Conservation (phyloP, 2,797 vertebrate species). For the Gymnothorax javanicus region DNA sequence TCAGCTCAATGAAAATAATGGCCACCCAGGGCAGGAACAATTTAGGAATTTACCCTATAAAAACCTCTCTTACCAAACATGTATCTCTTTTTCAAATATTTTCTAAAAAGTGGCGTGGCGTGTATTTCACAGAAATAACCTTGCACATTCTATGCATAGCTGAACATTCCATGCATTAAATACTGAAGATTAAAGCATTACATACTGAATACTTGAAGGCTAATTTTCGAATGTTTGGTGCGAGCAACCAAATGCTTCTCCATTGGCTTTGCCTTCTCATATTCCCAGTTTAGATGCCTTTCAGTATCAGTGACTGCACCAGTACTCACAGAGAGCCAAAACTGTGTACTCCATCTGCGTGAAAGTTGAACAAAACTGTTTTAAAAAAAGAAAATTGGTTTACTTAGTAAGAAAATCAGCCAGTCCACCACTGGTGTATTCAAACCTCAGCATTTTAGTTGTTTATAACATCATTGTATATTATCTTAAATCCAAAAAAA, state of each 20-base stretch:
- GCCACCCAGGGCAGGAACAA: not conserved
- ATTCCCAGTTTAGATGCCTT: not conserved
- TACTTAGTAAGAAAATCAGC: not conserved
- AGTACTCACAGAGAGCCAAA: not conserved
- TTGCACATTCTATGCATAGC: not conserved
- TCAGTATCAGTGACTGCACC: not conserved
- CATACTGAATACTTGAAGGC: not conserved
- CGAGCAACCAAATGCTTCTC: not conserved
- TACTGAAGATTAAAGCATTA: not conserved
- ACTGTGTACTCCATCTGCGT: not conserved
- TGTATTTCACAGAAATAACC: not conserved
- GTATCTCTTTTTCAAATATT: not conserved
- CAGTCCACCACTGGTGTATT: not conserved
- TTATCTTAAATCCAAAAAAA: not conserved
- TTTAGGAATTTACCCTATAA: not conserved
- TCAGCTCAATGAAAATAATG: not conserved
- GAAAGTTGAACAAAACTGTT: not conserved
- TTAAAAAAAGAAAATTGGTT: not conserved
- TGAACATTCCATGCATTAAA: not conserved
- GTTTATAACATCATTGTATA: not conserved
- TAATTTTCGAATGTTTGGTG: conserved; percentile 13
- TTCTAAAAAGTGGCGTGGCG: not conserved
- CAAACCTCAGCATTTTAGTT: not conserved
- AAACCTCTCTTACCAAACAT: not conserved
- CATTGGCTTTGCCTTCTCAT: not conserved